phyloP scores from a whole-genome alignment of 1,140 invertebrate species.

The Druon quercuslanigerum region DNA sequence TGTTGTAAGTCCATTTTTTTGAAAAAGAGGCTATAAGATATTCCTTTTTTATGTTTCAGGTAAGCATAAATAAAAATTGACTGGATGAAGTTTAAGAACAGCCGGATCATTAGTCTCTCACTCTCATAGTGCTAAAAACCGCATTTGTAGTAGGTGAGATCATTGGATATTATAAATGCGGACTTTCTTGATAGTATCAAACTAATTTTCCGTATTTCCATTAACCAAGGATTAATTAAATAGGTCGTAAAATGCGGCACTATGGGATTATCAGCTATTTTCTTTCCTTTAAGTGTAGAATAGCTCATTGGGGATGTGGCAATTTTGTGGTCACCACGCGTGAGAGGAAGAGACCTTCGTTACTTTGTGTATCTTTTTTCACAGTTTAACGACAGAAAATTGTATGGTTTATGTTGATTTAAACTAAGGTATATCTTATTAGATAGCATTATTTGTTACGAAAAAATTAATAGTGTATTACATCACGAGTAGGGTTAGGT shows the following conservation, averaged over 20 bases:
- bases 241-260: conserved; percentile 4
- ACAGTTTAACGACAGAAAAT: conserved; percentile 8
- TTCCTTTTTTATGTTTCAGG: conserved; percentile 14
- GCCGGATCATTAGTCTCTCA: neutral
- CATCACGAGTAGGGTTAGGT: too few relatives aligned
- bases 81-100: neutral
- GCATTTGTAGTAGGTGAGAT: conserved; percentile 1
- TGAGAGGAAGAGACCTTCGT: neutral
- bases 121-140: neutral
- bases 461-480: neutral
- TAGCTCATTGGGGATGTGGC: neutral
- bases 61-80: neutral
- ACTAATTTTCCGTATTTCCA: neutral
- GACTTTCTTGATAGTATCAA: neutral
- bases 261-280: neutral
- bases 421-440: neutral
- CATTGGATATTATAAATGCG: neutral
- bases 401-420: neutral
- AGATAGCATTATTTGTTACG: neutral
- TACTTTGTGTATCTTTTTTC: neutral
- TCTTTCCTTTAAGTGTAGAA: too few relatives aligned
- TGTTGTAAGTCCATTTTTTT: too few relatives aligned
- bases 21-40: neutral
- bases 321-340: conserved; percentile 13
- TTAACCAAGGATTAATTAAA: neutral